A percentile compares a stretch with the other conserved stretches of the same genome.
phyloP scores from a whole-genome alignment of 1,140 invertebrate genomes.

The Orchesella cincta region DNA sequence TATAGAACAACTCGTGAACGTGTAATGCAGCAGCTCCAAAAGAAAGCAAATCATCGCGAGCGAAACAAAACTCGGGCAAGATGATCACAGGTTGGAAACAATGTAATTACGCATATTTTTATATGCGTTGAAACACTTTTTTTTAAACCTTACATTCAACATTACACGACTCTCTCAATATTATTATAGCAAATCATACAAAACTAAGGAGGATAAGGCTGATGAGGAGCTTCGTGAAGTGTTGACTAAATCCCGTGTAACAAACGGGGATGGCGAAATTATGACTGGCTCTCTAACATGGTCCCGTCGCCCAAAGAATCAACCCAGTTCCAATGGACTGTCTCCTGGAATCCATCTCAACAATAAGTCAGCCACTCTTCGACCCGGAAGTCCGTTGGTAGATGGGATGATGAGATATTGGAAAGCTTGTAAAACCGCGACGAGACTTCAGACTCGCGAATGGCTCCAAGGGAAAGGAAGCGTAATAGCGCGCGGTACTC shows the following conservation, averaged over 20 bases:
- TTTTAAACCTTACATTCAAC: no score
- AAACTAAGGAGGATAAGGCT: conserved; percentile 73
- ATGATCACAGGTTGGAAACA: conserved; percentile 98
- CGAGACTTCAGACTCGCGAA: conserved; percentile 70
- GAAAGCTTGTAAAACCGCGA: conserved; percentile 83
- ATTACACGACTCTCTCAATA: no score
- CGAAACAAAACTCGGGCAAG: conserved; percentile 96
- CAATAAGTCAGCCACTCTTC: conserved; percentile 40
- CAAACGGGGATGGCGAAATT: conserved; percentile 66
- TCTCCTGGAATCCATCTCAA: conserved; percentile 23
- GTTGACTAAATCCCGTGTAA: no score
- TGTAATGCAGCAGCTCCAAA: conserved; percentile 92
- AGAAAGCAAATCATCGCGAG: conserved; percentile 92
- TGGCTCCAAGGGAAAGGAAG: conserved; percentile 74
- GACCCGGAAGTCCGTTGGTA: conserved; percentile 66
- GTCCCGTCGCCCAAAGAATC: conserved; percentile 61
- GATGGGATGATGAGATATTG: conserved; percentile 86
- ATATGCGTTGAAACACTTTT: no score
- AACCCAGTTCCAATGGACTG: conserved; percentile 29
- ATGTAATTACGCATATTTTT: no score
- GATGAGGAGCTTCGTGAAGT: conserved; percentile 76
- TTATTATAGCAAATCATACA: conserved; percentile 48
- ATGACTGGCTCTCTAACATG: conserved; percentile 70
- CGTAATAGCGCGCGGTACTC: conserved; percentile 62
- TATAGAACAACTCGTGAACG: conserved; percentile 86